These are phyloP conservation scores for Therioaphis trifolii DNA, from an alignment of 2,888 invertebrate species.

Conservation along the genomic window DNA sequence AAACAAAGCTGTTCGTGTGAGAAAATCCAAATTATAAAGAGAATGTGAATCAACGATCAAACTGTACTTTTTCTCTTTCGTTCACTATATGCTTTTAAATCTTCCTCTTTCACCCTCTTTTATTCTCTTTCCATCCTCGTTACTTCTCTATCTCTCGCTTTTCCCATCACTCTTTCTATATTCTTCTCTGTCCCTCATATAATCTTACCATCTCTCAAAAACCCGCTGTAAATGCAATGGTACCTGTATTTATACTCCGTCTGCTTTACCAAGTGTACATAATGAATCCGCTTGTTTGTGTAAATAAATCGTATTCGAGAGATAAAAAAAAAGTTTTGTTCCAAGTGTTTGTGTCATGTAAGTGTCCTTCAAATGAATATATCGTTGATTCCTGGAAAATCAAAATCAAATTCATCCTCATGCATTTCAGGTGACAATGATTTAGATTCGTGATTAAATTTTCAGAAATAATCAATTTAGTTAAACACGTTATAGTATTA, in stretches of 20 bases:
- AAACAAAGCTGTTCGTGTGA: slow-evolving; percentile 38
- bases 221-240: neutral
- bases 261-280: neutral
- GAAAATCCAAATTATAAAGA: slow-evolving; percentile 34
- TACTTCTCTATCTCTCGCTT: neutral
- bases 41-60: slow-evolving; percentile 48
- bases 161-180: neutral
- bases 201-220: neutral
- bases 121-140: too few species aligned
- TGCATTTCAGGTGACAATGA: neutral
- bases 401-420: neutral
- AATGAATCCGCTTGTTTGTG: neutral
- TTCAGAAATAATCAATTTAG: neutral
- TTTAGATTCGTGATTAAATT: neutral
- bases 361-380: neutral
- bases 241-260: neutral
- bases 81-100: neutral
- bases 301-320: neutral
- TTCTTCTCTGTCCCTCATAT: neutral
- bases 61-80: neutral
- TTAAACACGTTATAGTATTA: neutral
- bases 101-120: neutral
- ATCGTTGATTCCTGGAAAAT: neutral
- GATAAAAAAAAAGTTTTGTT: neutral
- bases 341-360: neutral